Evolutionary conservation across 2,888 invertebrate genomes (phyloP).

Genomic region (Plusia festucae): DNA sequence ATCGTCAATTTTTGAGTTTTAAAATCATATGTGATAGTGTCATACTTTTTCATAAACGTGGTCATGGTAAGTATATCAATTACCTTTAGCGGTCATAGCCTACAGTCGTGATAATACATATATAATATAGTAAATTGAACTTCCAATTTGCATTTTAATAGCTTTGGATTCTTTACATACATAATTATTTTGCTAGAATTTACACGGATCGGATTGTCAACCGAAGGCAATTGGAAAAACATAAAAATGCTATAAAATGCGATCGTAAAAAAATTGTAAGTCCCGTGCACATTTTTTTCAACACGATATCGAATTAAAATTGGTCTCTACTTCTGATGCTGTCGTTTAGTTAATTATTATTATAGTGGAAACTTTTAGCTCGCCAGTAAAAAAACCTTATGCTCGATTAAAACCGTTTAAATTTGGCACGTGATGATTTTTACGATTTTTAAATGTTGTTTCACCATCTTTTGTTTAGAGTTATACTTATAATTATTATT

Average conservation of each 20-base stretch:
- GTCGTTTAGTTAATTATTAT: constrained; percentile 68
- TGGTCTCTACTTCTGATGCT: constrained; percentile 61
- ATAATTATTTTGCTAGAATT: constrained; percentile 86
- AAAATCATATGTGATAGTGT: constrained; percentile 23
- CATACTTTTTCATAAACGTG: constrained; percentile 32
- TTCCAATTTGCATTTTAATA: constrained; percentile 84
- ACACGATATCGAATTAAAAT: constrained; percentile 63
- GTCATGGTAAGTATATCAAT: constrained; percentile 52
- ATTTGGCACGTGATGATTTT: constrained; percentile 33
- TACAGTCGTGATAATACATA: constrained; percentile 45
- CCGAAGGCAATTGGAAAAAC: constrained; percentile 82
- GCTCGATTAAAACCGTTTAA: constrained; percentile 28
- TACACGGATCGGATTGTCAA: constrained; percentile 84
- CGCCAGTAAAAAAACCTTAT: constrained; percentile 50
- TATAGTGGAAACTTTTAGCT: constrained; percentile 61
- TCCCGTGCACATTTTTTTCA: constrained; percentile 75
- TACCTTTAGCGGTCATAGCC: constrained; percentile 49
- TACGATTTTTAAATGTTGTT: constrained; percentile 24
- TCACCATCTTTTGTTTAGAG: constrained; percentile 23
- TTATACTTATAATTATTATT: constrained; percentile 17
- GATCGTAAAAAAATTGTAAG: constrained; percentile 86
- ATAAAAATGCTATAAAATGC: constrained; percentile 86
- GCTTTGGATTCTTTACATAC: constrained; percentile 73
- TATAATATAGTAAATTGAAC: constrained; percentile 68
- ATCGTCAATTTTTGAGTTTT: neutral